Evolutionary conservation across 2,797 vertebrate genomes (phyloP), one percentile per base, ranked within the genome.

Genomic region (Salarias fasciatus): DNA sequence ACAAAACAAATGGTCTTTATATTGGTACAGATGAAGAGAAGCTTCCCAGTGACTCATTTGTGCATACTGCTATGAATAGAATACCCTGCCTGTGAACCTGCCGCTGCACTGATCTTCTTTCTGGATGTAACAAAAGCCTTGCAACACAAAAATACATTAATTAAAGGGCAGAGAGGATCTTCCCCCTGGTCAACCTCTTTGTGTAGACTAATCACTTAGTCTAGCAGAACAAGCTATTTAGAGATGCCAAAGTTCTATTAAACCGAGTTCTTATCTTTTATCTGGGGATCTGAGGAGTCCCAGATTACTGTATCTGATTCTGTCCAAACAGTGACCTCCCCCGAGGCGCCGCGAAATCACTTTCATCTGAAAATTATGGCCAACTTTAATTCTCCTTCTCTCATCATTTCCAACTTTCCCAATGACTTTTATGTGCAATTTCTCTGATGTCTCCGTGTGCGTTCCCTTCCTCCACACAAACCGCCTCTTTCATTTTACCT

Each of bases 41-140:
- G 69, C 75, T 85, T 85, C 63, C 53, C 70, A 58, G 45, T 65
- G 69, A 72, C 48, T 84, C 71, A 65, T 75, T 75, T 68, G 10
- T 45, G 51, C 50, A 53, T 36, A 41, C 6, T 12, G 53, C 82
- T 83, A 67, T 80, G 85, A 89, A 86, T 85, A 84, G 79, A 83
- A 54, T 35, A 80, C 31, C 80, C 77, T 55, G 69, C 58, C 37
- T 50, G 52, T 85, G 79, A 88, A 86, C 72, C 63, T 46, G 7
- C 60, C 2, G 13, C 51, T 14, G 69, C 37, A 35, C 37, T 38
- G 62, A 82, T 86, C 69, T 69, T 9, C 53, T 56, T 70, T 61
- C 77, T 53, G 68, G 2, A 15, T 81, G 63, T 38, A 81, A 84
- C 69, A 72, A 75, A 74, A 69, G 40, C 31, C 47, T 69, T n/a